Conservation (phyloP, 1,140 invertebrate species). For the Sitodiplosis mosellana region DNA sequence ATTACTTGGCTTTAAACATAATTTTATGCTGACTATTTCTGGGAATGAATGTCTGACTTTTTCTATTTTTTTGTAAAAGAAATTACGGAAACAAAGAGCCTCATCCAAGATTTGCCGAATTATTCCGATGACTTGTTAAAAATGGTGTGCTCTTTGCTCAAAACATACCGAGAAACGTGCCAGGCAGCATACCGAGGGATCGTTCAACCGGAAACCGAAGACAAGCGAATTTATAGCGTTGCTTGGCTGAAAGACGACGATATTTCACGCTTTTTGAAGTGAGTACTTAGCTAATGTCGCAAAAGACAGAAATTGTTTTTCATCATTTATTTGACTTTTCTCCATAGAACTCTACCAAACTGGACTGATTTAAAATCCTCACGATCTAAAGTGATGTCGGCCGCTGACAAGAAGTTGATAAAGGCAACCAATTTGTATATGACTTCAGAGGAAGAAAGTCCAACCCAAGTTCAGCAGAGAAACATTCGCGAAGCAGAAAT, state of each 20-base stretch:
- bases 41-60: not conserved
- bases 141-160: constrained; percentile 29
- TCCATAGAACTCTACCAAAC: constrained; percentile 55
- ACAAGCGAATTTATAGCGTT: constrained; percentile 65
- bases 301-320: not conserved
- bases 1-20: no score
- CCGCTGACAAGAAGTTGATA: not conserved
- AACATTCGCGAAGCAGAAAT: constrained; percentile 84
- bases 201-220: constrained; percentile 62
- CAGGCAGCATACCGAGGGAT: constrained; percentile 54
- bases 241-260: constrained; percentile 89
- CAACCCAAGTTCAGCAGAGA: constrained; percentile 57
- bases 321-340: constrained; percentile 1
- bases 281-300: constrained; percentile 11
- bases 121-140: constrained; percentile 24
- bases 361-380: constrained; percentile 54
- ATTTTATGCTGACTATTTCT: no score
- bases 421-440: constrained; percentile 20
- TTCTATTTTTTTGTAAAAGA: constrained; percentile 23
- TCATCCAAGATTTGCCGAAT: constrained; percentile 49
- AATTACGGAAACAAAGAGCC: constrained; percentile 43
- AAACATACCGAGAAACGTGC: constrained; percentile 58
- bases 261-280: constrained; percentile 76
- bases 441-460: constrained; percentile 46
- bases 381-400: constrained; percentile 13